Base-by-base conservation (phyloP, 2,888 invertebrate genomes). In the Eueremaeus valkanovi region DNA sequence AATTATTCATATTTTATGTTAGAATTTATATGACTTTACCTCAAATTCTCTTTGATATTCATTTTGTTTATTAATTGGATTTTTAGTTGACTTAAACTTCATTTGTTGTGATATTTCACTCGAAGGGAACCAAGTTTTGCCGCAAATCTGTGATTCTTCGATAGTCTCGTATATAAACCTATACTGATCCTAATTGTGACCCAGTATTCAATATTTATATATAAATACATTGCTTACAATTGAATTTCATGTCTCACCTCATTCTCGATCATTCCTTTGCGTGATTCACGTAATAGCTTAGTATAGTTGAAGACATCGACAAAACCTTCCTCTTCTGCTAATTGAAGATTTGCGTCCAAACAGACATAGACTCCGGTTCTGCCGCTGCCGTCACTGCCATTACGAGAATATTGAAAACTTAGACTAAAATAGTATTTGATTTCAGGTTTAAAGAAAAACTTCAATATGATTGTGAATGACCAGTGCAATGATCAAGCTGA, bases 271-370 rank as follows among this genome's bases (percentile, higher is more conserved):
- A 97, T 88, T 77, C 94, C 93, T 84, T 91, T 92, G 80, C 96
- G 87, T 18, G 94, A 91, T 85, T 93, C 92, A 79, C 95, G 87
- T 79, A 97, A 86, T 84, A 93, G 93, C 84, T 95, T 95, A 80
- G 95, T 86, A 83, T 92, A 96, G 63, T 94, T 94, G 82, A 90
- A 95, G 0, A 95, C 91, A 82, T 95, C 92, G 81, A 93, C 92
- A 78, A 90, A 87, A 81, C 93, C 92, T 84, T 95, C 95, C 85
- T 94, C 94, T 84, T 94, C 93, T 72, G 92, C 90, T 78, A 95
- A 84, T 83, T 97, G 96, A 83, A 98, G 87, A 83, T 97, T 97
- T 42, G 95, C 95, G 83, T 98, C 97, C 75, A 98, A 89, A 95
- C 92, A 81, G 96, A 85, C 49, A 83, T 93, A 98, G 0, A 96